phyloP scores from a whole-genome alignment of 1,140 invertebrate genomes.

The Eriocheir sinensis region DNA sequence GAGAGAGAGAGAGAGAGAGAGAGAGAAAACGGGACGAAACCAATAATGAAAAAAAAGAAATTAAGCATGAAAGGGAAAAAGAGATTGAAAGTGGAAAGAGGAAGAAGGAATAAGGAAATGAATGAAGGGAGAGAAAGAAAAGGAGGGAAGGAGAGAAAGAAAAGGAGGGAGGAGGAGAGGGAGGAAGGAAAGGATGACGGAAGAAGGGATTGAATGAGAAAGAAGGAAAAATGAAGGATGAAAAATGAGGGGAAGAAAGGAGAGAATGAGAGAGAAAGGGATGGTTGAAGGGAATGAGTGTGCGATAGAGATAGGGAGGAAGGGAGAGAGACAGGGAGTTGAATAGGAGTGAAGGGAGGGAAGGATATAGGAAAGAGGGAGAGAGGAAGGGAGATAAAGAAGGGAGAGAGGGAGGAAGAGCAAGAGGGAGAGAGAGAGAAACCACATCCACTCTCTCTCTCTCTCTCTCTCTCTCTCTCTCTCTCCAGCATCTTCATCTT shows the following conservation, averaged over 20 bases:
- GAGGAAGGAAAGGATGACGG: neutral
- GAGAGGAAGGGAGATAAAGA: too few relatives aligned
- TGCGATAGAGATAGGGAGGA: neutral
- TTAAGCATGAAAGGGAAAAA: too few relatives aligned
- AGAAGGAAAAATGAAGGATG: too few relatives aligned
- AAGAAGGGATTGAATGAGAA: neutral
- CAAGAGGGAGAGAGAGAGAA: too few relatives aligned
- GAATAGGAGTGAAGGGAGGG: neutral
- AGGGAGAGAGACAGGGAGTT: neutral
- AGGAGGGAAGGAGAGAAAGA: neutral
- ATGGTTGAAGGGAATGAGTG: neutral
- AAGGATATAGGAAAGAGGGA: too few relatives aligned
- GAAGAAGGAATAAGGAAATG: neutral
- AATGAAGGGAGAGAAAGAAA: neutral
- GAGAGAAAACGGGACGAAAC: too few relatives aligned
- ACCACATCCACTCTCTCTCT: neutral
- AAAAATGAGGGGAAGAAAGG: neutral
- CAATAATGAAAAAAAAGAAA: neutral
- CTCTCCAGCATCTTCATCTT: neutral
- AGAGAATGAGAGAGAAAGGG: neutral
- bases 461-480: neutral
- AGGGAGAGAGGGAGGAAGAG: too few relatives aligned
- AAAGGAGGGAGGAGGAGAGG: neutral
- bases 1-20: too few relatives aligned
- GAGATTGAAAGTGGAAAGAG: too few relatives aligned